phyloP scores from a whole-genome alignment of 2,888 invertebrate species.

The Apeira syringaria region DNA sequence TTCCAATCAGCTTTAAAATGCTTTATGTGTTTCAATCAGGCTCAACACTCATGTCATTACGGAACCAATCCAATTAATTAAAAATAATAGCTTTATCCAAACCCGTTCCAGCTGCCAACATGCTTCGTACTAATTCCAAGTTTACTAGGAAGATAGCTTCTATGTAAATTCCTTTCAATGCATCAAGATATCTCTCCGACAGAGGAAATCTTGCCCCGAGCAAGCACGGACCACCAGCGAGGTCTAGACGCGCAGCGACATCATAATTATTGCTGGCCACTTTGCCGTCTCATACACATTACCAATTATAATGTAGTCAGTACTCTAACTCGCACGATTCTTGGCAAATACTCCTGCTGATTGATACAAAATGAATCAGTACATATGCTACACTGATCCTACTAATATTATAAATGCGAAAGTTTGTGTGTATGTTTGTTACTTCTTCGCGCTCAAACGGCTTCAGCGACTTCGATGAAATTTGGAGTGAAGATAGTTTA shows the following conservation, averaged over 20 bases:
- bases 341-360: not conserved
- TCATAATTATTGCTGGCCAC: conserved; percentile 45
- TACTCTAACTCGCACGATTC: conserved; percentile 14
- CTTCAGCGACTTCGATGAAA: too few relatives aligned
- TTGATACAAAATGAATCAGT: too few relatives aligned
- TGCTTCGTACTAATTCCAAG: conserved; percentile 15
- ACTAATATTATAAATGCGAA: too few relatives aligned
- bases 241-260: conserved; percentile 43
- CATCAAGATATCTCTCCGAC: conserved; percentile 19
- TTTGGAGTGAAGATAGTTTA: too few relatives aligned
- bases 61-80: conserved; percentile 17
- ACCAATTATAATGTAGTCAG: conserved; percentile 22
- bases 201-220: conserved; percentile 32
- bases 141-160: conserved; percentile 28
- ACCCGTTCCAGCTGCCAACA: conserved; percentile 7
- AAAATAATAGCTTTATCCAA: conserved; percentile 11
- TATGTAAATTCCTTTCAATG: conserved; percentile 28
- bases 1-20: not conserved
- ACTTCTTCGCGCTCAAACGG: too few relatives aligned
- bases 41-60: not conserved
- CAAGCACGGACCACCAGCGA: conserved; percentile 45
- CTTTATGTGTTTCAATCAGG: not conserved
- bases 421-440: too few relatives aligned
- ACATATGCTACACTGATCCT: too few relatives aligned
- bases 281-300: conserved; percentile 34